Base-by-base conservation (phyloP, 1,140 invertebrate genomes). In the Drosophila oshimai region DNA sequence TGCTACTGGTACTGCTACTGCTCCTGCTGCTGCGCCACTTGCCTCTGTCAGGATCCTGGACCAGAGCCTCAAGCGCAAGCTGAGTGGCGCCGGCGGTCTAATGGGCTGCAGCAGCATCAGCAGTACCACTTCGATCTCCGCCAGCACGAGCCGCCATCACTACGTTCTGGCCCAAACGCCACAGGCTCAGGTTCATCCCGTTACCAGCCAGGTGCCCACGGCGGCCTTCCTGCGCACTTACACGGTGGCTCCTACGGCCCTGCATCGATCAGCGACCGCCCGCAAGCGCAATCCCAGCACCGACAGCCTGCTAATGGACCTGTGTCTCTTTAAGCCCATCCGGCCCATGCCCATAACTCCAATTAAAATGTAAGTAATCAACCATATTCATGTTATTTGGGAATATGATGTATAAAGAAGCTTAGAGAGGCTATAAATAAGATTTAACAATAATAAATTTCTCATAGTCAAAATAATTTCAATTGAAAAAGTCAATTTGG, bases 311-410 rank as follows among this genome's bases (percentile, higher is more conserved):
- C 93, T 93, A 73, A 92, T 92, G 71, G 93, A 93, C 73, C 92
- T 93, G 69, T 93, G 93, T 79, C 92, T 93, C 69, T 93, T 93
- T 45, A 93, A 93, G 62, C 93, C 93, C 13, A 93, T 93, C 33
- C 92, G 92, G 70, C 91, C 92, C 20, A 91, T 92, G 68, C 92
- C 93, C 44, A 91, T 90, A 67, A 89, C 89, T 37, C 89, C 87
- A 49, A 88, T 89, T 6, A 90, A 90, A 73, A 81, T 90, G 89
- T 90, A 50, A 68, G 71, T 72, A 10, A 0, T 15, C 6, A 26
- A 2, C 0, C 6, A 26, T 26, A 15, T 29, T 4, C n/a, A n/a
- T 10, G 28, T n/a, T n/a, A n/a, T n/a, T n/a, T n/a, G n/a, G n/a
- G n/a, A n/a, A n/a, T n/a, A n/a, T n/a, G n/a, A n/a, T n/a, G n/a